Conservation (phyloP, 2,797 vertebrate genomes). For the Tadarida brasiliensis region DNA sequence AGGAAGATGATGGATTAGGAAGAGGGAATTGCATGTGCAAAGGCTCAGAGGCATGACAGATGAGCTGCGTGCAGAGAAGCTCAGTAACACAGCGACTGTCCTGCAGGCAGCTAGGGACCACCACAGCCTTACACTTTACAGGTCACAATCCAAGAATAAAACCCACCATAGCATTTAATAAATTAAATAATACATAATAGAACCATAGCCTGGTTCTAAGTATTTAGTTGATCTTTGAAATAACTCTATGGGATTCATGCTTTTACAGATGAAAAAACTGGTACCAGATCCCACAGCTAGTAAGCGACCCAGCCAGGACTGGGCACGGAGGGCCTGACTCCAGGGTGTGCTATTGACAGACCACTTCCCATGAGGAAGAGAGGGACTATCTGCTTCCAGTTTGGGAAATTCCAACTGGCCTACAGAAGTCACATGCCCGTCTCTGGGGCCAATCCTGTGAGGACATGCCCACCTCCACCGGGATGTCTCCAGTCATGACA, state of each 20-base stretch:
- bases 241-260: not conserved
- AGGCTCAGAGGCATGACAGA: not conserved
- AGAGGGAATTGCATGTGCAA: not conserved
- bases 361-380: not conserved
- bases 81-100: fast-evolving
- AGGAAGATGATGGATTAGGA: not conserved
- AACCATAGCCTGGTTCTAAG: not conserved
- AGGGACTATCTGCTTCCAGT: not conserved
- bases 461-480: not conserved
- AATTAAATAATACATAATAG: too few relatives aligned
- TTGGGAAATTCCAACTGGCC: not conserved
- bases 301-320: not conserved
- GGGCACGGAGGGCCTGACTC: not conserved
- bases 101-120: not conserved
- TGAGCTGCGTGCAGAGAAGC: fast-evolving
- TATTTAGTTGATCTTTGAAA: not conserved
- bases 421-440: not conserved
- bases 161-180: not conserved
- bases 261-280: not conserved
- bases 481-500: not conserved
- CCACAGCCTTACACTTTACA: not conserved
- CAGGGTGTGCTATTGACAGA: fast-evolving
- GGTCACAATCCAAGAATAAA: not conserved
- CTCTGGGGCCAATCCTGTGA: not conserved
- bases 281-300: not conserved